Evolutionary conservation across 2,797 vertebrate species (phyloP), one percentile per base, ranked within the genome.

Genomic region (Rachycentron canadum): DNA sequence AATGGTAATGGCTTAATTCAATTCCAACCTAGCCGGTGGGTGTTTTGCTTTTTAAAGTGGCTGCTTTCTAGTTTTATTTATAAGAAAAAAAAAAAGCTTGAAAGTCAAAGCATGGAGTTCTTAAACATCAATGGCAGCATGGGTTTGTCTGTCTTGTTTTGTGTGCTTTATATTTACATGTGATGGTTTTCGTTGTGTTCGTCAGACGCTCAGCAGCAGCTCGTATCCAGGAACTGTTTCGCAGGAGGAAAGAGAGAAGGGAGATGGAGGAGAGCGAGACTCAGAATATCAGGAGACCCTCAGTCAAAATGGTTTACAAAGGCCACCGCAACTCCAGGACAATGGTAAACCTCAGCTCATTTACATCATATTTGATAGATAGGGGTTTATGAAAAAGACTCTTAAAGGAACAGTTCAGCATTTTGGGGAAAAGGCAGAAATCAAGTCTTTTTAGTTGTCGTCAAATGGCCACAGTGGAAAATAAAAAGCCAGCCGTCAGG

Each of bases 301-400:
- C 97, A 0, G 96, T 98, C 43, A 99, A 99, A 94, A 97, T 97
- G 96, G 96, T 98, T 41, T 99, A 98, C 83, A 99, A 99, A 88
- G 98, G 98, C 58, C 98, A 99, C 85, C 98, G 98, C 41, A 99
- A 99, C 94, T 99, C 98, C 85, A 95, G 98, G 70, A 99, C 98
- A 28, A 99, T 99, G 98, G 98, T 99, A 95, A 67, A 10, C 5
- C 36, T 45, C 13, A 3, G 2, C 1, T 3, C 1, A 11, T n/a
- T 58, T 16, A 41, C 10, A 21, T 7, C 1, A 0, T 4, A 11
- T 76, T 52, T 41, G 17, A 32, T 10, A 2, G 17, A 32, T 10
- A 2, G 25, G 21, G 5, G 30, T 45, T 16, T 1, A 25, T 11
- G 23, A 30, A 21, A 26, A 11, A 17, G 17, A 3, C 21, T 50